Evolutionary conservation across 1,140 invertebrate genomes (phyloP).

Genomic region (Steinernema khuongi): DNA sequence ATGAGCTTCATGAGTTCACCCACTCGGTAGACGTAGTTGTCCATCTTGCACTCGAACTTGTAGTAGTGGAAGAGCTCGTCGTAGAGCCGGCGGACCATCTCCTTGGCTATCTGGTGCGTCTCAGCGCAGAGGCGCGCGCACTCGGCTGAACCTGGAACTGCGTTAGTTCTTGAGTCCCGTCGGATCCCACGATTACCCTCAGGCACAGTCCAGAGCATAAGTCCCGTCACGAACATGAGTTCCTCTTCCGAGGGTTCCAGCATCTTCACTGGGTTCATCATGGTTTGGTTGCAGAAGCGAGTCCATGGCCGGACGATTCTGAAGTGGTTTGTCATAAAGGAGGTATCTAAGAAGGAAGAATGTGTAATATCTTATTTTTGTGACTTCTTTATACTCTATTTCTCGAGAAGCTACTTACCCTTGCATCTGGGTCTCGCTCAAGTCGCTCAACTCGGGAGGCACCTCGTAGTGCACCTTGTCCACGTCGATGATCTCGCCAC

Average conservation of each 20-base stretch:
- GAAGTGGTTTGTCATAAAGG: neutral
- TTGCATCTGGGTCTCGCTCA: neutral
- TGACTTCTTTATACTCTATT: neutral
- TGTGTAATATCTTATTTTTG: neutral
- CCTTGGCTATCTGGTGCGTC: neutral
- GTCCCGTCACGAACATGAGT: conserved; percentile 19
- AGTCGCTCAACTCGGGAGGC: neutral
- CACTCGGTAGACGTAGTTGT: neutral
- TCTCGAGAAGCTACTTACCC: neutral
- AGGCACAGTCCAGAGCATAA: conserved; percentile 23
- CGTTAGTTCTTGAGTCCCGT: neutral
- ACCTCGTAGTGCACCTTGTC: conserved; percentile 18
- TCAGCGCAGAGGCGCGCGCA: conserved; percentile 5
- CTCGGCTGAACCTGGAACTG: neutral
- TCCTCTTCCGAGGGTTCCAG: conserved; percentile 17
- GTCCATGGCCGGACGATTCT: conserved; percentile 20
- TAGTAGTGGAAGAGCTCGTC: conserved; percentile 21
- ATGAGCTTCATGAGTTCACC: neutral
- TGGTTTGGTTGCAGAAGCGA: neutral
- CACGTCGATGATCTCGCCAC: conserved; percentile 19
- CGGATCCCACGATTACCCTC: neutral
- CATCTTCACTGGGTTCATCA: conserved; percentile 26
- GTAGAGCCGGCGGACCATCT: conserved; percentile 21
- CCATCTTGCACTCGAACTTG: conserved; percentile 2
- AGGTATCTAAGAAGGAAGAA: neutral